Base-by-base conservation (phyloP, 2,113 vertebrate genomes). In the Silurus glanis region DNA sequence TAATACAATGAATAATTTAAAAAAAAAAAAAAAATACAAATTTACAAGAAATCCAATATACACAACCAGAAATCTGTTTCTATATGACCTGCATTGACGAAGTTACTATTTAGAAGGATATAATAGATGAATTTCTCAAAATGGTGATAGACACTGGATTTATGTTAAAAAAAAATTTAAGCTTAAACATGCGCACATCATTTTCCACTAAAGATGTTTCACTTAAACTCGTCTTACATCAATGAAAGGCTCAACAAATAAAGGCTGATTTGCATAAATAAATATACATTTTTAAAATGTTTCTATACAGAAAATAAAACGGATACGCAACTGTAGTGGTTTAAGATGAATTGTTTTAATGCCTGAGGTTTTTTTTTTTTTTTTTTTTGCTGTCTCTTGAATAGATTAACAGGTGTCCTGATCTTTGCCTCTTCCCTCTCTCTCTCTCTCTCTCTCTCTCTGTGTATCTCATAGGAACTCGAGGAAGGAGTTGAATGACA, bases 401-500 rank as follows among this genome's bases (percentile, higher is more conserved):
- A 76, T 14, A 71, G 49, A 72, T 9, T 88, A 56, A 84, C 64
- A 88, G 17, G 74, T 75, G 83, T 62, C 53, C 55, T 83, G 87
- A 58, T 84, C 0, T 80, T 25, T 58, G 64, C 9, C 61, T 80
- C 67, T 75, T 17, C 56, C 16, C 23, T 8, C 3, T 71, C 25
- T 71, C 23, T 85, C 75, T 85, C n/a, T 84, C 28, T 76, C 28
- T n/a, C 25, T 64, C 79, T 62, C 28, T 85, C 64, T 81, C 56
- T 56, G n/a, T 87, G 91, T 12, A 91, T 45, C 92, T 94, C 94
- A 91, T 93, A 99, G 97, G 95, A 99, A 99, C 94, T 97, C 96
- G 90, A 97, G 92, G 93, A 99, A 98, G 90, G 97, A 99, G 92
- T 95, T 99, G 94, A 99, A 99, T 94, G 98, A 99, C 93, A 99